Percentiles rank a stretch among this genome's conserved stretches.
These are phyloP conservation scores for Limosa lapponica DNA, from an alignment of 2,797 vertebrate species.

Conservation along the genomic window DNA sequence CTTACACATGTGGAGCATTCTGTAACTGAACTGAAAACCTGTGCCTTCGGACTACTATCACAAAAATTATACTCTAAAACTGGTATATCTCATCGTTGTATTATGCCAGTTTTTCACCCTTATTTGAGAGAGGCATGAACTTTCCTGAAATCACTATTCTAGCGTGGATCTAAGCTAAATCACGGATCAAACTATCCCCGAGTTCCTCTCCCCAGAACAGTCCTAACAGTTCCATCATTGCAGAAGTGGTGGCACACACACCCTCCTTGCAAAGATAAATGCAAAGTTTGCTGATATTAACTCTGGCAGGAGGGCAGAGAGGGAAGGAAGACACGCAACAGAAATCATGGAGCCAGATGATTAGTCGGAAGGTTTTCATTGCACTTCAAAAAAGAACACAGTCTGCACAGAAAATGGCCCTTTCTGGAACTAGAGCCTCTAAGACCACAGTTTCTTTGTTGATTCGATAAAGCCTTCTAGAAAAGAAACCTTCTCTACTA, in stretches of 20 bases:
- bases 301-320: background rate
- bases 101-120: background rate
- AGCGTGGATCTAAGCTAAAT: background rate
- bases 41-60: background rate
- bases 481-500: background rate
- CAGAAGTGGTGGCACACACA: background rate
- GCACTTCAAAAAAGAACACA: background rate
- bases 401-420: background rate
- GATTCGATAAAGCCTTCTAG: background rate
- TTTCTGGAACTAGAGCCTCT: background rate
- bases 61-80: background rate
- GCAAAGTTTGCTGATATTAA: background rate
- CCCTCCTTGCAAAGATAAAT: background rate
- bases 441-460: background rate
- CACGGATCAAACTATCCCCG: background rate
- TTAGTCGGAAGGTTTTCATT: background rate
- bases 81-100: background rate
- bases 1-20: background rate
- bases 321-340: background rate
- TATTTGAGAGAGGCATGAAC: background rate
- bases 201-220: background rate
- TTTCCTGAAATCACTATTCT: background rate
- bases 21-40: background rate
- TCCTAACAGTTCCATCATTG: background rate
- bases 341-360: background rate